phyloP scores from a whole-genome alignment of 2,888 invertebrate species.

The Strigamia crassipes region DNA sequence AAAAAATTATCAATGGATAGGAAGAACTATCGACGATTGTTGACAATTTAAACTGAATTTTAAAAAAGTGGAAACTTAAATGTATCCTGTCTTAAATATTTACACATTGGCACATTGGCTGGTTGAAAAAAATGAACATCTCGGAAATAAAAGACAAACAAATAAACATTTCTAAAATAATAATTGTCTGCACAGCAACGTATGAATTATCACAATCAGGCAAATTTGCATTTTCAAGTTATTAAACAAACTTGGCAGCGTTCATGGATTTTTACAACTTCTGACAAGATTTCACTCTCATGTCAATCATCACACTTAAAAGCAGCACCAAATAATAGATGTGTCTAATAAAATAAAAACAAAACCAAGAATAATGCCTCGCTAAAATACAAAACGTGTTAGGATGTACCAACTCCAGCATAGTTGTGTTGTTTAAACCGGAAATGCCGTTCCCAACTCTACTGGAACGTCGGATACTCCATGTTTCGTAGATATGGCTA shows the following conservation, averaged over 20 bases:
- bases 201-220: slow-evolving; percentile 32
- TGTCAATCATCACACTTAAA: slow-evolving; percentile 15
- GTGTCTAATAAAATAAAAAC: neutral
- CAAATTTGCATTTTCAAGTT: slow-evolving; percentile 36
- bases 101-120: slow-evolving; percentile 34
- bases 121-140: neutral
- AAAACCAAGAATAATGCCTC: neutral
- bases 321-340: slow-evolving; percentile 24
- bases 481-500: too few species aligned
- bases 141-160: neutral
- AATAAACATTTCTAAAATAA: slow-evolving; percentile 10
- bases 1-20: neutral
- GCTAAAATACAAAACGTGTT: too few species aligned
- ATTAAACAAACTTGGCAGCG: slow-evolving; percentile 21
- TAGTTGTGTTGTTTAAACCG: too few species aligned
- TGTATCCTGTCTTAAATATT: slow-evolving; percentile 10
- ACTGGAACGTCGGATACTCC: too few species aligned
- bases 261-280: slow-evolving; percentile 32
- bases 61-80: neutral
- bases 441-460: too few species aligned
- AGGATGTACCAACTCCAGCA: too few species aligned
- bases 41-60: neutral
- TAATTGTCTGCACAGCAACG: slow-evolving; percentile 31
- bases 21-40: neutral
- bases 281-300: slow-evolving; percentile 34